phyloP scores from a whole-genome alignment of 2,113 vertebrate genomes.

The Onychorhynchus coronatus region DNA sequence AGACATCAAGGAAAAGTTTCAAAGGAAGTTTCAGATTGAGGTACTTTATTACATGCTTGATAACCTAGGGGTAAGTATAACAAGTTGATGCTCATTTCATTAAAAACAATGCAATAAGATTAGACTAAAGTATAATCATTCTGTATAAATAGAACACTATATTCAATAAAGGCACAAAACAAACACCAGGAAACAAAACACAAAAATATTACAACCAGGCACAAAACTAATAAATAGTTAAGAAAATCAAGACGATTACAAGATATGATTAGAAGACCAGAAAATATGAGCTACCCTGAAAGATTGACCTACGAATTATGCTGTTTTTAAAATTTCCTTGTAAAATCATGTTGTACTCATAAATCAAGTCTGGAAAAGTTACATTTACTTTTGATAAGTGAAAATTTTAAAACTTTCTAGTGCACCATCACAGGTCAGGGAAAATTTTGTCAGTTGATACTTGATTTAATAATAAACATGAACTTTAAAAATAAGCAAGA shows the following conservation, averaged over 20 bases:
- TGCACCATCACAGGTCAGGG: background rate
- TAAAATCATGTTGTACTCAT: background rate
- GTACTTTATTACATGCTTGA: background rate
- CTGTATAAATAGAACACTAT: background rate
- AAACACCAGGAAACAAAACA: background rate
- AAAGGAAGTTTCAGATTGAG: background rate
- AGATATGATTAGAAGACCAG: background rate
- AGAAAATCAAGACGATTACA: background rate
- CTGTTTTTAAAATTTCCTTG: background rate
- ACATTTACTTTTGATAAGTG: background rate
- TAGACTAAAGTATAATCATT: background rate
- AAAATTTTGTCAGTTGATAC: background rate
- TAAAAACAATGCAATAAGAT: background rate
- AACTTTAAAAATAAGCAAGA: background rate
- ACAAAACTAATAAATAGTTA: background rate
- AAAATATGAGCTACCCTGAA: background rate
- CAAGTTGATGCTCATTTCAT: background rate
- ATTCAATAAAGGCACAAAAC: background rate
- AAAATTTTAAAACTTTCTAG: background rate
- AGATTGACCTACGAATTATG: background rate
- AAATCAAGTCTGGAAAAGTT: background rate
- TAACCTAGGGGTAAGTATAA: background rate
- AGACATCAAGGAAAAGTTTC: background rate
- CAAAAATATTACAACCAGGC: background rate
- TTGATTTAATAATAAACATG: background rate